Evolutionary conservation across 2,797 vertebrate species (phyloP).

Genomic region (Leptoclinus maculatus): DNA sequence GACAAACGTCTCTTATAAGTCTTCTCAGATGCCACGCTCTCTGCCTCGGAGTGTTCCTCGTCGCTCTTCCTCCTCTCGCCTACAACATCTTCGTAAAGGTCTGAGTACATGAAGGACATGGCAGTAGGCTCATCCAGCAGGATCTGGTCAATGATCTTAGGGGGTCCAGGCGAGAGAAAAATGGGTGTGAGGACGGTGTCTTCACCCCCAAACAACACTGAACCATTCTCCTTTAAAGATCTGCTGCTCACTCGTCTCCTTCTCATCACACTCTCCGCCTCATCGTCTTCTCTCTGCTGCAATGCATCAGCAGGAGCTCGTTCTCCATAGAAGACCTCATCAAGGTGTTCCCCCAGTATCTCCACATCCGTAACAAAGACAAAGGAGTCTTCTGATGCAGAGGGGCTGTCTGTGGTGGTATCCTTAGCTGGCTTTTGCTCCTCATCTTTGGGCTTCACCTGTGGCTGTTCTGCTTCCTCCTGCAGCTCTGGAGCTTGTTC

Average conservation of each 20-base stretch:
- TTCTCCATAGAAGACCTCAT: constrained; percentile 91
- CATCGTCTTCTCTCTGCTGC: constrained; percentile 64
- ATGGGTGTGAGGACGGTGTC: constrained; percentile 89
- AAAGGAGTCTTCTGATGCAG: constrained; percentile 75
- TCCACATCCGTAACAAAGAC: constrained; percentile 86
- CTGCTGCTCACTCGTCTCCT: constrained; percentile 78
- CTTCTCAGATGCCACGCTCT: constrained; percentile 86
- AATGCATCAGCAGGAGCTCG: constrained; percentile 78
- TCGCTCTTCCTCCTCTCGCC: constrained; percentile 86
- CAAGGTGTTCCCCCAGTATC: constrained; percentile 85
- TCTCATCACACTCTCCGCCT: constrained; percentile 57
- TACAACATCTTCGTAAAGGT: constrained; percentile 91
- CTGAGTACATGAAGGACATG: constrained; percentile 92
- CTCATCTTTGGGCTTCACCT: constrained; percentile 45
- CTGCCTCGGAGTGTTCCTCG: constrained; percentile 87
- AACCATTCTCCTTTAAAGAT: constrained; percentile 81
- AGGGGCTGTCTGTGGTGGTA: constrained; percentile 28
- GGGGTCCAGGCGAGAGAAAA: constrained; percentile 87
- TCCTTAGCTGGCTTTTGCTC: constrained; percentile 45
- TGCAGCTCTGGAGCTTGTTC: constrained; percentile 68
- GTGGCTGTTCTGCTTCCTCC: constrained; percentile 38
- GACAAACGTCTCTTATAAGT: constrained; percentile 87
- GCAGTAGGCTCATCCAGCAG: constrained; percentile 93
- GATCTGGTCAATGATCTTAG: constrained; percentile 88
- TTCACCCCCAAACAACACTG: constrained; percentile 87